These are phyloP conservation scores for Cyclophora punctaria DNA, from an alignment of 2,888 invertebrate species.

Conservation along the genomic window DNA sequence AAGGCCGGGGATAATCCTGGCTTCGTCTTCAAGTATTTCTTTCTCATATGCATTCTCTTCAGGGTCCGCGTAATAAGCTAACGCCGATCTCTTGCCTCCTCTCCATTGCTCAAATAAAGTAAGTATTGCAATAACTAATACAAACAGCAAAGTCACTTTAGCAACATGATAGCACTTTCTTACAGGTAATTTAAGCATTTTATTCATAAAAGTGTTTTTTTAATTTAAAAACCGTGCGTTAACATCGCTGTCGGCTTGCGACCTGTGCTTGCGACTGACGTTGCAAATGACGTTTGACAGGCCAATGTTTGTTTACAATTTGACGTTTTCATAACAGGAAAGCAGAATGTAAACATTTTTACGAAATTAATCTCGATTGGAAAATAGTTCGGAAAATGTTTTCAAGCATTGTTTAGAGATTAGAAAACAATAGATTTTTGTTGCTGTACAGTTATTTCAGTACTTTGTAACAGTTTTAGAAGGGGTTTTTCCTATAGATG, in stretches of 20 bases:
- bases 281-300: constrained; percentile 25
- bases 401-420: background rate
- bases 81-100: constrained; percentile 48
- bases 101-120: constrained; percentile 60
- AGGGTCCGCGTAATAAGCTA: constrained; percentile 28
- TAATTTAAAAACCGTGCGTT: constrained; percentile 18
- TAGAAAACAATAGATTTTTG: background rate
- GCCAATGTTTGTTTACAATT: constrained; percentile 47
- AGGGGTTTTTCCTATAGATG: too few relatives aligned
- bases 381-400: constrained; percentile 7
- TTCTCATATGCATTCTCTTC: constrained; percentile 53
- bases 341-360: constrained; percentile 76
- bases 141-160: constrained; percentile 43
- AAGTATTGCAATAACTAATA: constrained; percentile 49
- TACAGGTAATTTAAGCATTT: constrained; percentile 54
- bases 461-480: background rate
- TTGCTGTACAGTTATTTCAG: constrained; percentile 4
- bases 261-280: constrained; percentile 13
- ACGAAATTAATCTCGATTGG: constrained; percentile 38
- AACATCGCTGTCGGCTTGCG: constrained; percentile 28
- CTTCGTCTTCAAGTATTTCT: constrained; percentile 77
- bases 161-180: constrained; percentile 56
- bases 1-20: constrained; percentile 78
- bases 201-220: constrained; percentile 18
- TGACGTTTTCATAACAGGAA: constrained; percentile 53